Evolutionary conservation across 2,113 vertebrate genomes (phyloP).

Genomic region (Thinocorus orbignyianus): DNA sequence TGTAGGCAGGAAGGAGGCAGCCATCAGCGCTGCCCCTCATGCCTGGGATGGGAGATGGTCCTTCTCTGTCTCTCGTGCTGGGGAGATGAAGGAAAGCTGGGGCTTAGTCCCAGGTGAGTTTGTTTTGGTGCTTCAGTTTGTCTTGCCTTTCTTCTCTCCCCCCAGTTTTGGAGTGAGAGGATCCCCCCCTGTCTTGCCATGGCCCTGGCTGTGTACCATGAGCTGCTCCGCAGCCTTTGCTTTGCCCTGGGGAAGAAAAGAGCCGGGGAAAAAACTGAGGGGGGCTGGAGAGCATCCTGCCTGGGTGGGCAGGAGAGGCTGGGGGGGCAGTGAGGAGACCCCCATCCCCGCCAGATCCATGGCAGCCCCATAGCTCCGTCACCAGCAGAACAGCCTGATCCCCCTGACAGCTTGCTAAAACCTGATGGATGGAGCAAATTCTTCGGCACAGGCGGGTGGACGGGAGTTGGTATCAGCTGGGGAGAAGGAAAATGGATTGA

Average conservation of each 20-base stretch:
- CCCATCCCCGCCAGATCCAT: neutral
- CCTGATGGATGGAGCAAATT: conserved; percentile 33
- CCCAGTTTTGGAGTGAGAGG: neutral
- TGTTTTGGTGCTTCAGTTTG: neutral
- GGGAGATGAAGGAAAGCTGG: neutral
- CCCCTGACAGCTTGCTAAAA: neutral
- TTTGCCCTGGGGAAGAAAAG: neutral
- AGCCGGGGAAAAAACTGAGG: rapidly evolving
- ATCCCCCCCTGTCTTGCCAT: rapidly evolving
- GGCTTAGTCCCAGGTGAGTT: neutral
- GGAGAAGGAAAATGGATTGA: conserved; percentile 59
- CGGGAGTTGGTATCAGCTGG: neutral
- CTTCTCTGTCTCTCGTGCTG: neutral
- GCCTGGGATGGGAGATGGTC: neutral
- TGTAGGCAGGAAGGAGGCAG: neutral
- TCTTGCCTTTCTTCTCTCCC: neutral
- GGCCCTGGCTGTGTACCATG: too few species aligned
- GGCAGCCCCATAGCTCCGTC: neutral
- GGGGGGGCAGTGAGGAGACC: neutral
- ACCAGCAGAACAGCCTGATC: neutral
- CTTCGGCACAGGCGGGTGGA: neutral
- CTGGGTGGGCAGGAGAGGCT: neutral
- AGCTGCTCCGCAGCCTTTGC: neutral
- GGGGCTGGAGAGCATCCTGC: neutral
- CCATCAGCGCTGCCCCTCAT: rapidly evolving